phyloP scores from a whole-genome alignment of 2,888 invertebrate species.

The Clitarchus hookeri region DNA sequence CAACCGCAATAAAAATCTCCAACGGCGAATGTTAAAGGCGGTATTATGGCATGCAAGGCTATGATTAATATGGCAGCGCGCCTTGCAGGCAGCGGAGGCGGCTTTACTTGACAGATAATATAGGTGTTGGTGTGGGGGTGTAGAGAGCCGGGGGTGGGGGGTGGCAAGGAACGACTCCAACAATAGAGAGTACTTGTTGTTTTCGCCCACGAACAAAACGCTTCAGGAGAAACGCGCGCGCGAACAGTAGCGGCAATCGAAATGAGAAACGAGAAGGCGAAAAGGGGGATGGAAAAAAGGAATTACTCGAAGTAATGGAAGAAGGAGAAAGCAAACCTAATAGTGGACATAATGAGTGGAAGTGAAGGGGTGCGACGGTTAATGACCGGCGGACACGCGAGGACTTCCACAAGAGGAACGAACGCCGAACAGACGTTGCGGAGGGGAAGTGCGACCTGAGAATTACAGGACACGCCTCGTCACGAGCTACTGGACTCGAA shows the following conservation, averaged over 20 bases:
- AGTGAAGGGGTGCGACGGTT: conserved; percentile 16
- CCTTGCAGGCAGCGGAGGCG: not conserved
- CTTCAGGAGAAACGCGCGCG: conserved; percentile 12
- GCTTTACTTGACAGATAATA: not conserved
- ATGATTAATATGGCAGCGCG: conserved; percentile 6
- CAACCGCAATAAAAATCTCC: not conserved
- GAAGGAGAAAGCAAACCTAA: not conserved
- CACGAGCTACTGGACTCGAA: not conserved
- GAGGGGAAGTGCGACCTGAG: not conserved
- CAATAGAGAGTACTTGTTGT: not conserved
- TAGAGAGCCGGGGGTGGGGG: not conserved
- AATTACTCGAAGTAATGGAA: not conserved
- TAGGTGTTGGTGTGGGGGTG: not conserved
- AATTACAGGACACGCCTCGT: conserved; percentile 1
- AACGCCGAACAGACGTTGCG: not conserved
- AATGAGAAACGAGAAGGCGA: conserved; percentile 4
- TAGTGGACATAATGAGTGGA: conserved; percentile 18
- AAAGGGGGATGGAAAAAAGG: not conserved
- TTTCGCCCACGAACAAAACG: conserved; percentile 11
- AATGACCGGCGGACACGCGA: conserved; percentile 20
- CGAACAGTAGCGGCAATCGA: not conserved
- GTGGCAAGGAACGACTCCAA: not conserved
- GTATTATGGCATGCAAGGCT: not conserved
- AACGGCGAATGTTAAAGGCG: not conserved
- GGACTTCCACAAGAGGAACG: not conserved